These are phyloP conservation scores for Danio tinwini DNA, from an alignment of 2,797 vertebrate species.

Conservation along the genomic window DNA sequence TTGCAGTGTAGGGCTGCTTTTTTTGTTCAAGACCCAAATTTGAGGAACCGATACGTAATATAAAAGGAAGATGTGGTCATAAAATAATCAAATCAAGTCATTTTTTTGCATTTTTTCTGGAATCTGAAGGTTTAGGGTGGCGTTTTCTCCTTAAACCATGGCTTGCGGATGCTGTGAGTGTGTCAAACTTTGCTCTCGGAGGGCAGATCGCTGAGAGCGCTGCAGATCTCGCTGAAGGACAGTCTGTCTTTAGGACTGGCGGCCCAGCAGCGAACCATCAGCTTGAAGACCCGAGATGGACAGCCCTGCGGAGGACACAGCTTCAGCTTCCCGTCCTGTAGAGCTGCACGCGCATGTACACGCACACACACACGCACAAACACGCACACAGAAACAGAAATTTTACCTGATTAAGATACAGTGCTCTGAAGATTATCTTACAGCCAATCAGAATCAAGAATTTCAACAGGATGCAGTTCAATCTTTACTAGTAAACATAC, in stretches of 20 bases:
- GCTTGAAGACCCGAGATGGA: slow-evolving; percentile 82
- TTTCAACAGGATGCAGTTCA: too few relatives aligned
- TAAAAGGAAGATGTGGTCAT: too few relatives aligned
- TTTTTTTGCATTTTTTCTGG: too few relatives aligned
- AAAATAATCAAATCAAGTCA: too few relatives aligned
- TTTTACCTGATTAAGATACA: too few relatives aligned
- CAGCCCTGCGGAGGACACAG: slow-evolving; percentile 81
- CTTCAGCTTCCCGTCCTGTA: slow-evolving; percentile 81
- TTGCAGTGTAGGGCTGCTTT: too few relatives aligned
- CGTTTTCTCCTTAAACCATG: not conserved
- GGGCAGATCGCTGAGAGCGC: slow-evolving; percentile 76
- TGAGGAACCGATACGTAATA: not conserved
- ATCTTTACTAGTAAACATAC: too few relatives aligned
- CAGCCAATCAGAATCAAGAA: too few relatives aligned
- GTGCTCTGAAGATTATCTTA: too few relatives aligned
- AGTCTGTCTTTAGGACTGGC: slow-evolving; percentile 86
- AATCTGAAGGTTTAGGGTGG: not conserved
- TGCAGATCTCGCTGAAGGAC: slow-evolving; percentile 84
- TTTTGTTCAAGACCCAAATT: too few relatives aligned
- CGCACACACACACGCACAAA: not conserved
- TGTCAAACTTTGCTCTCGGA: slow-evolving; percentile 84
- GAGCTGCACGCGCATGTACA: slow-evolving; percentile 67
- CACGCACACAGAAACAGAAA: too few relatives aligned
- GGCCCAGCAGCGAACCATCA: slow-evolving; percentile 88
- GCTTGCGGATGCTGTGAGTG: too few relatives aligned